Evolutionary conservation across 2,888 invertebrate species (phyloP).

Genomic region (Esperia sulphurella): DNA sequence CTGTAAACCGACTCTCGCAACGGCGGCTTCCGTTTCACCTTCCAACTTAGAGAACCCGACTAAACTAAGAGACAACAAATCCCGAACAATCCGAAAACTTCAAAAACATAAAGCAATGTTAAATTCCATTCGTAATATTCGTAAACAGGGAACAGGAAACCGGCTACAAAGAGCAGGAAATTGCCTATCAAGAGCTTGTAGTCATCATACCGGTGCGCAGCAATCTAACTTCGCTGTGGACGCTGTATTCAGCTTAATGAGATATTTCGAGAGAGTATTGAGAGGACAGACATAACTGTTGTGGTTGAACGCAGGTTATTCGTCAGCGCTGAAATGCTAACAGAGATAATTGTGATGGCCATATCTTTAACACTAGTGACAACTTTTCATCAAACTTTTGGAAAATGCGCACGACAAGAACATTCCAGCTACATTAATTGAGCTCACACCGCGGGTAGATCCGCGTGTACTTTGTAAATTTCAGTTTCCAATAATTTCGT

Average conservation of each 20-base stretch:
- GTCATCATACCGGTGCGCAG: constrained; percentile 49
- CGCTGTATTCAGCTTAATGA: constrained; percentile 54
- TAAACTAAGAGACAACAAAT: constrained; percentile 6
- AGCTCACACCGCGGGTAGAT: too few relatives aligned
- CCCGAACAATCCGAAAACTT: constrained; percentile 31
- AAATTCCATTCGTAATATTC: constrained; percentile 58
- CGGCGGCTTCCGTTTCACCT: not conserved
- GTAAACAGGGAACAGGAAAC: constrained; percentile 48
- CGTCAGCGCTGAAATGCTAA: too few relatives aligned
- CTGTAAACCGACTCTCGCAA: not conserved
- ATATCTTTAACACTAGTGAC: too few relatives aligned
- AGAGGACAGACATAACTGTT: constrained; percentile 9
- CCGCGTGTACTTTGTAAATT: too few relatives aligned
- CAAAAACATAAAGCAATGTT: constrained; percentile 44
- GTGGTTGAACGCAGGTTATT: not conserved
- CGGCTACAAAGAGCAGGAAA: constrained; percentile 69
- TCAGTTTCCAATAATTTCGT: not conserved
- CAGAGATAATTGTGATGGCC: too few relatives aligned
- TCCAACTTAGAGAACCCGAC: not conserved
- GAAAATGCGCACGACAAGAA: too few relatives aligned
- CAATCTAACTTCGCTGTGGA: constrained; percentile 68
- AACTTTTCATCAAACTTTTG: too few relatives aligned
- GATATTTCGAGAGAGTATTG: constrained; percentile 47
- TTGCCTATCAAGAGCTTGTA: constrained; percentile 68
- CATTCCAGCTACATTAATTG: too few relatives aligned